phyloP scores from a whole-genome alignment of 1,140 invertebrate genomes.

The Latrodectus geometricus region DNA sequence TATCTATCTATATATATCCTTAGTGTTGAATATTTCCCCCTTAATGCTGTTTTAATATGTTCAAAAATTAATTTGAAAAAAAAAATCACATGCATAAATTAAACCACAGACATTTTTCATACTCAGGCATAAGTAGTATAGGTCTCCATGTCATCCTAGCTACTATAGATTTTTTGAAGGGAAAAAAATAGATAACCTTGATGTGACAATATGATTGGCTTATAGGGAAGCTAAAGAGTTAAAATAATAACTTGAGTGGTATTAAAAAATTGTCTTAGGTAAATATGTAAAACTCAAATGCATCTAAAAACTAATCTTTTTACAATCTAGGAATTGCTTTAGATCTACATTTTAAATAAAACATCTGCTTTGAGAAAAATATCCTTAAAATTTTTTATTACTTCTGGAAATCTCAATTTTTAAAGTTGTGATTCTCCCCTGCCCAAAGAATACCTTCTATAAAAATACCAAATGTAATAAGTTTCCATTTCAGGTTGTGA shows the following conservation, averaged over 20 bases:
- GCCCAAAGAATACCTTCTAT: no score
- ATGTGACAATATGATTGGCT: constrained; percentile 38
- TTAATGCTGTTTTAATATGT: background rate
- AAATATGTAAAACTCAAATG: no score
- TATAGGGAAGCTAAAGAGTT: background rate
- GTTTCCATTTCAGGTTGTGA: no score
- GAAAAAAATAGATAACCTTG: constrained; percentile 56
- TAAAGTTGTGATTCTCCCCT: no score
- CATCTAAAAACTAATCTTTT: no score
- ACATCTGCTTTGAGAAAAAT: background rate
- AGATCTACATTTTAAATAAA: background rate
- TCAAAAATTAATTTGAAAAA: background rate
- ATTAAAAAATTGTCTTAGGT: no score
- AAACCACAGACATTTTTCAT: constrained; percentile 34
- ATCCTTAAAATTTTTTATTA: background rate
- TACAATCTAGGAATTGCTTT: no score
- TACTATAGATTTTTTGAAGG: constrained; percentile 50
- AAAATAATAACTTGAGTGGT: background rate
- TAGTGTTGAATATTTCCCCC: background rate
- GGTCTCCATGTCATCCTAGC: constrained; percentile 44
- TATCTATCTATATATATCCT: constrained; percentile 2
- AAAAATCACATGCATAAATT: background rate
- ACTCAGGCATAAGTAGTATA: constrained; percentile 59
- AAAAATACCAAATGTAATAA: no score
- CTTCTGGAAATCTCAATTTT: no score